Conservation (phyloP, 2,113 vertebrate genomes). For the Nannospalax galili region DNA sequence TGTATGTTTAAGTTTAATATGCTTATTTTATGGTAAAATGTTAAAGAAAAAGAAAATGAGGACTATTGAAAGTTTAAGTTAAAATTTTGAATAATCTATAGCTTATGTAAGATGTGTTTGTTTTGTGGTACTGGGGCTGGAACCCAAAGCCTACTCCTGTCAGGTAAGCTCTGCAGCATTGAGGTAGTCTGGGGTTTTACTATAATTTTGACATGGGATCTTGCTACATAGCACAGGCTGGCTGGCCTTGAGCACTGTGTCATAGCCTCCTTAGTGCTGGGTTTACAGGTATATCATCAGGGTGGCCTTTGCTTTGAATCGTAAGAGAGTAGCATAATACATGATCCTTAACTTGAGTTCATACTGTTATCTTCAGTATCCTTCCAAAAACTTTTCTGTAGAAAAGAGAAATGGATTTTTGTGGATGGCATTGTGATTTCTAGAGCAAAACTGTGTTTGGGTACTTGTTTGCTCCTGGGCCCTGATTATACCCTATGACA, state of each 20-base stretch:
- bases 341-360: background rate
- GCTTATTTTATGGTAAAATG: background rate
- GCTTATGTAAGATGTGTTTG: background rate
- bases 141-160: background rate
- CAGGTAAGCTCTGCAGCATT: background rate
- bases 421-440: background rate
- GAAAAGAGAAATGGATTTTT: background rate
- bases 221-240: background rate
- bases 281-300: background rate
- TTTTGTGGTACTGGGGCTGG: background rate
- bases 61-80: background rate
- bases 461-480: background rate
- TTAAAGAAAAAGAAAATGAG: slow-evolving; percentile 46
- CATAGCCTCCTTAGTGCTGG: background rate
- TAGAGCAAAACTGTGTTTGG: background rate
- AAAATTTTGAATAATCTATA: slow-evolving; percentile 18
- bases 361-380: background rate
- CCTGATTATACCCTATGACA: background rate
- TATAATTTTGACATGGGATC: background rate
- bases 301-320: background rate
- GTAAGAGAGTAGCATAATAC: slow-evolving; percentile 14
- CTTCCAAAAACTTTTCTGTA: background rate
- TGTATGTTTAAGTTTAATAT: background rate
- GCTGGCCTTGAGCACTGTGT: background rate
- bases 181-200: background rate